These are phyloP conservation scores for Mimachlamys varia DNA, from an alignment of 2,888 invertebrate species.

Conservation along the genomic window DNA sequence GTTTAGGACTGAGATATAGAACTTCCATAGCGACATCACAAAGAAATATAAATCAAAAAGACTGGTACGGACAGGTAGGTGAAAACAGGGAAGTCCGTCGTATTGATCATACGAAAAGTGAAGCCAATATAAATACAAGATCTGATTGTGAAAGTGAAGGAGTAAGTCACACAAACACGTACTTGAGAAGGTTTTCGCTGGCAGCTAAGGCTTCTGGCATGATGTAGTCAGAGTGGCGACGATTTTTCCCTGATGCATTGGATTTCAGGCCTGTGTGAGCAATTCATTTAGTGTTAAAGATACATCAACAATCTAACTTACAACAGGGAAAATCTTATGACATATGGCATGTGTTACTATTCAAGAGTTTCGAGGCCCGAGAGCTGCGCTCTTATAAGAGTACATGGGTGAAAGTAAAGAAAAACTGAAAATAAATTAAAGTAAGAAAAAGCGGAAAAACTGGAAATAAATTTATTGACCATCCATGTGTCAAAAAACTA, in stretches of 20 bases:
- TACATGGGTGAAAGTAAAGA: too few species aligned
- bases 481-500: too few species aligned
- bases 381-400: too few species aligned
- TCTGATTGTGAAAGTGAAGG: neutral
- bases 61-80: neutral
- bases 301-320: neutral
- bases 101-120: neutral
- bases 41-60: neutral
- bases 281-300: neutral
- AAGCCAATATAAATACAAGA: neutral
- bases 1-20: neutral
- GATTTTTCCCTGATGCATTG: constrained; percentile 37
- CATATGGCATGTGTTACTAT: too few species aligned
- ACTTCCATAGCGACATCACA: neutral
- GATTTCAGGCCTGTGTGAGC: constrained; percentile 40
- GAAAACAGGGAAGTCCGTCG: neutral
- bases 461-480: too few species aligned
- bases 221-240: constrained; percentile 47
- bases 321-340: too few species aligned
- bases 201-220: constrained; percentile 45
- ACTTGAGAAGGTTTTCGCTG: constrained; percentile 50
- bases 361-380: too few species aligned
- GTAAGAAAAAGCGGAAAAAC: too few species aligned
- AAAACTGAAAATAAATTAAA: too few species aligned
- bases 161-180: neutral